Base-by-base conservation (phyloP, 2,888 invertebrate species). In the Spatulosminthurus flaviceps region DNA sequence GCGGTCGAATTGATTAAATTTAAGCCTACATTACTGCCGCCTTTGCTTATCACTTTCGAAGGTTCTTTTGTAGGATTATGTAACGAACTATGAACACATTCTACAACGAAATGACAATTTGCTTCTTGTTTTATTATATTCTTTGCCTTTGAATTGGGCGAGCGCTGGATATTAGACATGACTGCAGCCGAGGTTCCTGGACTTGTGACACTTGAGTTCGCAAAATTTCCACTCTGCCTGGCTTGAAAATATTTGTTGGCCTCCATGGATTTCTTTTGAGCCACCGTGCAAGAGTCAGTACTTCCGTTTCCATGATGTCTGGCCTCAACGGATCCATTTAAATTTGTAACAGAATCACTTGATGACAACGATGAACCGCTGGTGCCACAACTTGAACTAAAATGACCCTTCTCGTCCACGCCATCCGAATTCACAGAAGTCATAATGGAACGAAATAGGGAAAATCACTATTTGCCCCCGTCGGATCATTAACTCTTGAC, bases 351-450 rank as follows among this genome's bases (percentile, higher is more conserved):
- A 5, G 70, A 70, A 70, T 1, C 5, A n/a, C 9, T 66, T 13
- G 66, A 28, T 11, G 26, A 11, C 1, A 22, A 66, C 4, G 21
- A 66, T 11, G 51, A n/a, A 51, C 51, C 16, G 16, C n/a, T 9
- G 13, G 41, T 41, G 16, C 51, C n/a, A 51, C 16, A 19, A 51
- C 16, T 51, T 2, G 51, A 22, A 26, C 64, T 64, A 24, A 64
- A 22, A 24, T 64, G 11, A 64, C 64, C 34, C 29, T 34, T 69
- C 19, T 69, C 69, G 34, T 69, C 34, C 69, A 19, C 4, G 13
- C 29, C 69, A 34, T 69, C 69, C 69, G 69, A 28, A 69, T 69
- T 69, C 69, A 69, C 28, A 4, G 69, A 69, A 69, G 69, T 69
- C 69, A 69, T 69, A 69, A 11, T 64, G 51, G 51, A 51, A 16